Conservation (phyloP, 2,888 invertebrate species). For the Physocephala rufipes region DNA sequence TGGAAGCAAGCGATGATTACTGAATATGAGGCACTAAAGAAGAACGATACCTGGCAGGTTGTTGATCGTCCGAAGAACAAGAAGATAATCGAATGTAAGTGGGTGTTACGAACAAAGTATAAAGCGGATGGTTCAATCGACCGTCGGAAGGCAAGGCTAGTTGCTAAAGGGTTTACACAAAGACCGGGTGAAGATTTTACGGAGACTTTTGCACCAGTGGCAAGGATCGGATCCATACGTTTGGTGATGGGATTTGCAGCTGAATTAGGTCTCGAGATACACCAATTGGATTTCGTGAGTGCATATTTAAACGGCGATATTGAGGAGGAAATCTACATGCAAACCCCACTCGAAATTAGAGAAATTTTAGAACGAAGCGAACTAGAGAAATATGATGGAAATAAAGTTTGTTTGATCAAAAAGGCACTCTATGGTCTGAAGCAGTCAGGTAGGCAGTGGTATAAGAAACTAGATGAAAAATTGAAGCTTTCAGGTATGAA, state of each 20-base stretch:
- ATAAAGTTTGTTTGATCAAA: conserved; percentile 41
- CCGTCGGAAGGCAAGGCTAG: conserved; percentile 51
- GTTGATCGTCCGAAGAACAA: no score
- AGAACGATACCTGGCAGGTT: no score
- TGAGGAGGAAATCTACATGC: conserved; percentile 46
- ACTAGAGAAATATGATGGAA: no score
- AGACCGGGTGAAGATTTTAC: conserved; percentile 51
- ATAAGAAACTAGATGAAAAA: conserved; percentile 43
- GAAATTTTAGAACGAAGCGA: no score
- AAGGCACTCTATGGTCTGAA: conserved; percentile 46
- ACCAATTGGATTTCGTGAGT: no score
- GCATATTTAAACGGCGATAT: no score
- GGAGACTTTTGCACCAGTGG: conserved; percentile 54
- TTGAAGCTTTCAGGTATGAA: conserved; percentile 41
- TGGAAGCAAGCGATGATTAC: conserved; percentile 34
- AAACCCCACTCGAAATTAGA: conserved; percentile 39
- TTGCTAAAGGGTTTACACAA: conserved; percentile 54
- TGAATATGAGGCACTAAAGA: no score
- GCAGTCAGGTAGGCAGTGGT: conserved; percentile 46
- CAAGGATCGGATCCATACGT: no score
- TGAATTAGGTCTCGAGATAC: no score
- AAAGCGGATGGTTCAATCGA: conserved; percentile 46
- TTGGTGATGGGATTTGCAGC: no score
- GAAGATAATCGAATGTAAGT: conserved; percentile 50
- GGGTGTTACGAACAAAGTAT: conserved; percentile 49